Percentiles rank a stretch among this genome's conserved stretches.
Conservation (phyloP, 2,888 invertebrate genomes). For the Biston stratarius region DNA sequence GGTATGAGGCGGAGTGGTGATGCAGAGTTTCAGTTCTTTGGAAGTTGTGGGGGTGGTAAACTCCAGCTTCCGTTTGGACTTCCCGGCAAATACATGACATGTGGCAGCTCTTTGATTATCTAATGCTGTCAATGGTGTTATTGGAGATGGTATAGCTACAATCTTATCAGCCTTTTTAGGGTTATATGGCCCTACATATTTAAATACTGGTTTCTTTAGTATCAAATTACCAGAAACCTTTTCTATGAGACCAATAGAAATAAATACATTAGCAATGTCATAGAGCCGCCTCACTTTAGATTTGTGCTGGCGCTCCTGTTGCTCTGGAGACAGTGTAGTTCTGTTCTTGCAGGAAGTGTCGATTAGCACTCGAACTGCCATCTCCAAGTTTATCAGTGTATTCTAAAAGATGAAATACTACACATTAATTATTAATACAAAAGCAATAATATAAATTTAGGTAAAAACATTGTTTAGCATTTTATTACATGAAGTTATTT, state of each 20-base stretch:
- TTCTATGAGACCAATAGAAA: constrained; percentile 90
- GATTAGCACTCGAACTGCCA: constrained; percentile 89
- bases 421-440: background rate
- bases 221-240: constrained; percentile 88
- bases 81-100: constrained; percentile 71
- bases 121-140: constrained; percentile 70
- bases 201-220: constrained; percentile 89
- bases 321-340: constrained; percentile 80
- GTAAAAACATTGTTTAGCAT: background rate
- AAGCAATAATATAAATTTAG: background rate
- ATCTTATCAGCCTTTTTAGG: constrained; percentile 70
- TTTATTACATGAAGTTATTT: no score
- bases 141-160: constrained; percentile 69
- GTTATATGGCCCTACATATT: constrained; percentile 87
- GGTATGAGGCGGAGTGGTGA: constrained; percentile 77
- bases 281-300: constrained; percentile 91
- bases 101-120: constrained; percentile 63
- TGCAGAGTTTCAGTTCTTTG: constrained; percentile 69
- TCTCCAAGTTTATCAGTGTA: constrained; percentile 88
- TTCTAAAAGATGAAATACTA: constrained; percentile 75
- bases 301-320: constrained; percentile 85
- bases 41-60: constrained; percentile 74
- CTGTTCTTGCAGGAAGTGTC: constrained; percentile 81
- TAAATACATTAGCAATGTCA: constrained; percentile 92
- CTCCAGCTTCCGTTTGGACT: constrained; percentile 81